A percentile compares a stretch with the other conserved stretches of the same genome.
These are phyloP conservation scores for Isurus oxyrinchus DNA, from an alignment of 2,113 vertebrate species.

Conservation along the genomic window DNA sequence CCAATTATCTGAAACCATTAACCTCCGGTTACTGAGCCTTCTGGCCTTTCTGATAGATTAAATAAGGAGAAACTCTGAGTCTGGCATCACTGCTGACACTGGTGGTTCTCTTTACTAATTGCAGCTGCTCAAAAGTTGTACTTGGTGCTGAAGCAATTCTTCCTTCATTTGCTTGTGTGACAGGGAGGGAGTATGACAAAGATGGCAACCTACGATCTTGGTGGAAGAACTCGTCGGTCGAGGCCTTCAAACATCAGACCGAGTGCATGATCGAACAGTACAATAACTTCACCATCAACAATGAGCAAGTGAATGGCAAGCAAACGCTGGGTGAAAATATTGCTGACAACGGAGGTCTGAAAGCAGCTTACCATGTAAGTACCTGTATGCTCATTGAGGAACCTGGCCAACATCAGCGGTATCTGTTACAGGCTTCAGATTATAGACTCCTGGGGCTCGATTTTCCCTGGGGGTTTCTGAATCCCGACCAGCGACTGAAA, in stretches of 20 bases:
- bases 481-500: no score
- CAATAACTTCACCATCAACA: slow-evolving; percentile 77
- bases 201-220: slow-evolving; percentile 87
- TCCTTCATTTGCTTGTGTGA: neutral
- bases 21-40: neutral
- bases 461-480: no score
- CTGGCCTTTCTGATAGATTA: neutral
- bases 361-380: slow-evolving; percentile 83
- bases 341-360: slow-evolving; percentile 90
- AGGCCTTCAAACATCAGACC: slow-evolving; percentile 85
- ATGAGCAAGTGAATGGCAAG: slow-evolving; percentile 80
- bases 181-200: slow-evolving; percentile 91
- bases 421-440: neutral
- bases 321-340: slow-evolving; percentile 96
- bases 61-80: neutral
- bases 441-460: no score
- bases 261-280: slow-evolving; percentile 93
- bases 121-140: neutral
- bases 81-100: neutral
- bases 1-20: neutral
- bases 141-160: neutral
- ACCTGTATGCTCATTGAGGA: neutral
- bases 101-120: neutral
- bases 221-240: slow-evolving; percentile 92
- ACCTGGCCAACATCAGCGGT: neutral